phyloP scores from a whole-genome alignment of 1,140 invertebrate genomes.

The Bombus soroeensis region DNA sequence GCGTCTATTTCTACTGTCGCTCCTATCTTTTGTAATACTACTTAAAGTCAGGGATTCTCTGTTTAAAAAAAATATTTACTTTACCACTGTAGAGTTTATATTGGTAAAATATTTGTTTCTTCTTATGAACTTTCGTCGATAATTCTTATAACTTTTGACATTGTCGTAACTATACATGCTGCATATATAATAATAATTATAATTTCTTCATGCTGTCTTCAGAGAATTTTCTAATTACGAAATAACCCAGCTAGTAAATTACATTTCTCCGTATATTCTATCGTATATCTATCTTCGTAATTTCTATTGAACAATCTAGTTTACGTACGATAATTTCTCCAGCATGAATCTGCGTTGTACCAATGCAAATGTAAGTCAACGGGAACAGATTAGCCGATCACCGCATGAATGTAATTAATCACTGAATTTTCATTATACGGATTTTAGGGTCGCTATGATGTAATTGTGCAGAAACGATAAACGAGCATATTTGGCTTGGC shows the following conservation, averaged over 20 bases:
- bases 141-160: too few relatives aligned
- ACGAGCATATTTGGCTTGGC: constrained; percentile 22
- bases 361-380: neutral
- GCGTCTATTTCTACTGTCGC: too few relatives aligned
- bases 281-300: neutral
- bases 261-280: neutral
- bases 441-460: constrained; percentile 31
- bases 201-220: too few relatives aligned
- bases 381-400: constrained; percentile 6
- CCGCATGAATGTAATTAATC: constrained; percentile 39
- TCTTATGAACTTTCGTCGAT: too few relatives aligned
- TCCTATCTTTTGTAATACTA: neutral
- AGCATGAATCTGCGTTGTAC: neutral
- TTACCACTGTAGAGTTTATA: neutral
- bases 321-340: neutral
- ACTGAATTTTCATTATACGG: constrained; percentile 30
- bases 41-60: neutral
- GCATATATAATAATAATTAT: too few relatives aligned
- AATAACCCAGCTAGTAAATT: neutral
- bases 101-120: neutral
- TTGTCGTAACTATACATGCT: too few relatives aligned
- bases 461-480: constrained; percentile 30
- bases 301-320: neutral
- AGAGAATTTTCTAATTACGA: neutral
- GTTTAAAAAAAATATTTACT: neutral